Percentiles rank a stretch among this genome's conserved stretches.
Evolutionary conservation across 2,113 vertebrate genomes (phyloP).

Genomic region (Pagrus major): DNA sequence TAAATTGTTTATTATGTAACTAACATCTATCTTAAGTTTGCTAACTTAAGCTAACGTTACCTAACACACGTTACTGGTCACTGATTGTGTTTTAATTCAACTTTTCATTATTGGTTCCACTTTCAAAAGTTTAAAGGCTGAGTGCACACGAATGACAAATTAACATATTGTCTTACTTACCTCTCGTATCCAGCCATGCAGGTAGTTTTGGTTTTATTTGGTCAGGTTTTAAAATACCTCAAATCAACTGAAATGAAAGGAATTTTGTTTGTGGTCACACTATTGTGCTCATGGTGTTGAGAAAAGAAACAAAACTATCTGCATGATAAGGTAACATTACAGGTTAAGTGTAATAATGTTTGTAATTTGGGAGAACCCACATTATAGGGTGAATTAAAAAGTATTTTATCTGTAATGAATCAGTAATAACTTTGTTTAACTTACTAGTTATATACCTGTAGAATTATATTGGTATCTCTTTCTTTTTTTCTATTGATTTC

Average conservation of each 20-base stretch:
- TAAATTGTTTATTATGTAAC: background rate
- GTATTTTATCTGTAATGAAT: constrained; percentile 6
- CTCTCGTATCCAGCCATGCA: background rate
- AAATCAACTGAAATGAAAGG: background rate
- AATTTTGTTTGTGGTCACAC: background rate
- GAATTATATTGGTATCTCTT: background rate
- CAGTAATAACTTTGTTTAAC: background rate
- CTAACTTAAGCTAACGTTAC: background rate
- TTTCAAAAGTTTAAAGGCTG: constrained; percentile 10
- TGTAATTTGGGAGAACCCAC: background rate
- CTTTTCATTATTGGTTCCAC: background rate
- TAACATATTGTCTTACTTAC: background rate
- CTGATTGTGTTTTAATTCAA: constrained; percentile 18
- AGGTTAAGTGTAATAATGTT: background rate
- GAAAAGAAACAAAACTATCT: background rate
- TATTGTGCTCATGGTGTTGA: background rate
- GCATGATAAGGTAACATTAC: background rate
- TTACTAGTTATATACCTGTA: background rate
- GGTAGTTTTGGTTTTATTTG: background rate
- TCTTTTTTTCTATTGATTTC: background rate
- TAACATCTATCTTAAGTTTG: background rate
- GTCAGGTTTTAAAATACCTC: background rate
- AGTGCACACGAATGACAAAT: background rate
- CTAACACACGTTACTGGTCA: no score
- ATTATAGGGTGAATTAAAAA: background rate